These are phyloP conservation scores for Saccopteryx leptura DNA, from an alignment of 2,113 vertebrate genomes.

Conservation along the genomic window DNA sequence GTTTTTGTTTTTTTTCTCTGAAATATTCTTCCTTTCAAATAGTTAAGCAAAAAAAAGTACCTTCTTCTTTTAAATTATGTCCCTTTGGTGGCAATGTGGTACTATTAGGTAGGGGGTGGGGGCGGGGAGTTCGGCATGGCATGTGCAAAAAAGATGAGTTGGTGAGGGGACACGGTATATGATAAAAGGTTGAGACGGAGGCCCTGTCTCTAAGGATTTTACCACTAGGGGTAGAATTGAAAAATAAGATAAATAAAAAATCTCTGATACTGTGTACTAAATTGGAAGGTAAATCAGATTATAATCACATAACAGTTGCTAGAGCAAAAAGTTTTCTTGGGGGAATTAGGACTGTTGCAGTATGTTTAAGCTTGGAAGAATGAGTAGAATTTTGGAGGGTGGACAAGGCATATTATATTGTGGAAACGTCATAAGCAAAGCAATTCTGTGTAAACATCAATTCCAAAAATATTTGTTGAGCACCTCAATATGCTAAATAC, in stretches of 20 bases:
- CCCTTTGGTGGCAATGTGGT: not conserved
- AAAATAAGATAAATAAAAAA: conserved; percentile 21
- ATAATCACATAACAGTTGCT: not conserved
- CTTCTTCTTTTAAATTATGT: not conserved
- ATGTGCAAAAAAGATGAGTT: not conserved
- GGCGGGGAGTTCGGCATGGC: not conserved
- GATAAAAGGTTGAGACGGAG: not conserved
- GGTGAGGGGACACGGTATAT: not conserved
- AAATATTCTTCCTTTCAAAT: conserved; percentile 10
- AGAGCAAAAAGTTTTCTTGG: not conserved
- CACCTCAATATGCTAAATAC: not conserved
- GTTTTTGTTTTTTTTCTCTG: not conserved
- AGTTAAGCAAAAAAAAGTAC: not conserved
- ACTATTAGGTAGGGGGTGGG: not conserved
- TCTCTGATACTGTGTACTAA: not conserved
- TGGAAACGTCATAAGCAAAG: not conserved
- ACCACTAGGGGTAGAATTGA: not conserved
- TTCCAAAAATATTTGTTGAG: not conserved
- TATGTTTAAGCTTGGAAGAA: not conserved
- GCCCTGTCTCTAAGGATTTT: not conserved
- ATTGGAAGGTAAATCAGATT: conserved; percentile 3
- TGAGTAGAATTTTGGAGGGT: conserved; percentile 20
- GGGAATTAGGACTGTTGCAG: not conserved
- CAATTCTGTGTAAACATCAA: not conserved
- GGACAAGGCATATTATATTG: not conserved